Conservation (phyloP, 2,888 invertebrate species). For the Rhyacophila evoluta region DNA sequence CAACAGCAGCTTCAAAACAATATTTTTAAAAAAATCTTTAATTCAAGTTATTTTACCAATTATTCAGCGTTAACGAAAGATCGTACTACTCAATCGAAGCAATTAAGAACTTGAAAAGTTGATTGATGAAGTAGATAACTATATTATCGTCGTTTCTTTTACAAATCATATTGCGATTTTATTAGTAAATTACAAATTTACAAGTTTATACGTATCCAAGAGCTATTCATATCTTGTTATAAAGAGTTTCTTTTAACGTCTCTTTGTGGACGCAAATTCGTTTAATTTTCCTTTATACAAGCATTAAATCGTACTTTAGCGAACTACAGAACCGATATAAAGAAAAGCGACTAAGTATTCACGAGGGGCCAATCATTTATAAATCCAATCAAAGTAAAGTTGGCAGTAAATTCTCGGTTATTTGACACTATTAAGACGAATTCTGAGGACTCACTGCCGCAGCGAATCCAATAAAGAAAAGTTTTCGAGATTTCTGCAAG, state of each 20-base stretch:
- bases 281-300: not conserved
- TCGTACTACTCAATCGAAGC: no score
- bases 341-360: not conserved
- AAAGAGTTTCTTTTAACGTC: not conserved
- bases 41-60: no score
- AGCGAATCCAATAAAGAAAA: slow-evolving; percentile 35
- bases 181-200: no score
- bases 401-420: slow-evolving; percentile 14
- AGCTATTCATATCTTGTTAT: not conserved
- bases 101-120: no score
- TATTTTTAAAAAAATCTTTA: no score
- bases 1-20: no score
- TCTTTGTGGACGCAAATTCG: not conserved
- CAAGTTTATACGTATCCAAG: no score
- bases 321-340: not conserved
- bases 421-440: slow-evolving; percentile 19
- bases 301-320: not conserved
- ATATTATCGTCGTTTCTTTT: no score
- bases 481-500: not conserved
- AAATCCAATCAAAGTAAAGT: slow-evolving; percentile 12
- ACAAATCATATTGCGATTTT: no score
- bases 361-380: not conserved
- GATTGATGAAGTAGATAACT: no score
- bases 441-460: not conserved
- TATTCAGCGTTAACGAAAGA: no score